Conservation (phyloP, 2,113 vertebrate genomes). For the Chaetodon auriga region DNA sequence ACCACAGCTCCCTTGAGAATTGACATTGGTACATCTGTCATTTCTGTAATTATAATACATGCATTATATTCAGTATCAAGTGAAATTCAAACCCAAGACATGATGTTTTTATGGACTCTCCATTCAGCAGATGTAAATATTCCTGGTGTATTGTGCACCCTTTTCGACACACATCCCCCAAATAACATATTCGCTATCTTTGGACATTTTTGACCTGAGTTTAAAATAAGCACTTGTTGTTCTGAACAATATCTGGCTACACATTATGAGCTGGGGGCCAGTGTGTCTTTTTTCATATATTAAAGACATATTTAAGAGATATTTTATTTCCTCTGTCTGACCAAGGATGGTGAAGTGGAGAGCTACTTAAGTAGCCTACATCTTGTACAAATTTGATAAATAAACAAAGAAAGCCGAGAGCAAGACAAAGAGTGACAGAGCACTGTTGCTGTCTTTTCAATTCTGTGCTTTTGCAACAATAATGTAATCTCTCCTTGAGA, state of each 20-base stretch:
- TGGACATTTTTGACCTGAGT: background rate
- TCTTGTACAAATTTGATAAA: constrained; percentile 55
- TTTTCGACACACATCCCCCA: background rate
- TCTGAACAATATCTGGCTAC: background rate
- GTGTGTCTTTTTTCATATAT: background rate
- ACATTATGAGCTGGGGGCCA: background rate
- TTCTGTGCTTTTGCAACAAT: constrained; percentile 80
- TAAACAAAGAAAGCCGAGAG: constrained; percentile 35
- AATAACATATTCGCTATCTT: background rate
- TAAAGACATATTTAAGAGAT: constrained; percentile 7
- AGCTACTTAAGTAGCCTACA: constrained; percentile 34
- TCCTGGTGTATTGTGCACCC: background rate
- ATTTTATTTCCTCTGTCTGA: constrained; percentile 14
- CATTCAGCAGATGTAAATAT: background rate
- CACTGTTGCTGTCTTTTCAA: constrained; percentile 66
- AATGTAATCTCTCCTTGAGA: constrained; percentile 85
- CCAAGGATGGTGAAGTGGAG: constrained; percentile 3
- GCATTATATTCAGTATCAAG: background rate
- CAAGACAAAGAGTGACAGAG: constrained; percentile 60
- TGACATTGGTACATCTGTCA: too few relatives aligned
- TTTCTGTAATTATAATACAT: too few relatives aligned
- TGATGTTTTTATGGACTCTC: background rate
- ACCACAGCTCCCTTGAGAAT: too few relatives aligned
- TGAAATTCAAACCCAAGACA: background rate
- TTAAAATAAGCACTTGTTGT: background rate